Conservation (phyloP, 1,140 invertebrate genomes). For the Apis laboriosa region DNA sequence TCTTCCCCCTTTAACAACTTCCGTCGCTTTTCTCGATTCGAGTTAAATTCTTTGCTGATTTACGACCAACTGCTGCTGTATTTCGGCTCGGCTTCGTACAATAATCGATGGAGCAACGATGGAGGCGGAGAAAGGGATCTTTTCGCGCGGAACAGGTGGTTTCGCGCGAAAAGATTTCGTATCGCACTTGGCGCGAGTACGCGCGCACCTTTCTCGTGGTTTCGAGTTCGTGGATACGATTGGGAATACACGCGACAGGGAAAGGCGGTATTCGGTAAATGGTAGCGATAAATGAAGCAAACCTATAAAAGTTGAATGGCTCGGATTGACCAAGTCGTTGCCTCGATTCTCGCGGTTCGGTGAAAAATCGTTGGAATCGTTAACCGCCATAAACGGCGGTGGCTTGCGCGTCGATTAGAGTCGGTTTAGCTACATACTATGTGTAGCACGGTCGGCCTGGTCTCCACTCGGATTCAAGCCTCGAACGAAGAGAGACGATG, state of each 20-base stretch:
- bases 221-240: not conserved
- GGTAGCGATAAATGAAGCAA: slow-evolving; percentile 67
- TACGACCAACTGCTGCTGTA: not conserved
- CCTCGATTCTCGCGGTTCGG: not conserved
- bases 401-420: slow-evolving; percentile 30
- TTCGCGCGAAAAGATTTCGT: no score
- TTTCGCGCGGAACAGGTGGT: no score
- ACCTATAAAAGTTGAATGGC: slow-evolving; percentile 69
- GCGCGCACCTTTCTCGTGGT: no score
- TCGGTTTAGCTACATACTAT: not conserved
- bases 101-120: no score
- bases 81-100: not conserved
- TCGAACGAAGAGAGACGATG: not conserved
- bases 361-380: slow-evolving; percentile 60
- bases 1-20: slow-evolving; percentile 21
- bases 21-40: not conserved
- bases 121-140: no score
- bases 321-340: slow-evolving; percentile 51
- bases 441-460: not conserved
- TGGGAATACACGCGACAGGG: slow-evolving; percentile 5
- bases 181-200: no score
- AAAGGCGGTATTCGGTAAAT: slow-evolving; percentile 43
- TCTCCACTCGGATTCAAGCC: not conserved
- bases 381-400: slow-evolving; percentile 59
- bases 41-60: not conserved